Percentiles rank a stretch among this genome's conserved stretches.
Evolutionary conservation across 2,113 vertebrate species (phyloP).

Genomic region (Coryphaenoides rupestris): DNA sequence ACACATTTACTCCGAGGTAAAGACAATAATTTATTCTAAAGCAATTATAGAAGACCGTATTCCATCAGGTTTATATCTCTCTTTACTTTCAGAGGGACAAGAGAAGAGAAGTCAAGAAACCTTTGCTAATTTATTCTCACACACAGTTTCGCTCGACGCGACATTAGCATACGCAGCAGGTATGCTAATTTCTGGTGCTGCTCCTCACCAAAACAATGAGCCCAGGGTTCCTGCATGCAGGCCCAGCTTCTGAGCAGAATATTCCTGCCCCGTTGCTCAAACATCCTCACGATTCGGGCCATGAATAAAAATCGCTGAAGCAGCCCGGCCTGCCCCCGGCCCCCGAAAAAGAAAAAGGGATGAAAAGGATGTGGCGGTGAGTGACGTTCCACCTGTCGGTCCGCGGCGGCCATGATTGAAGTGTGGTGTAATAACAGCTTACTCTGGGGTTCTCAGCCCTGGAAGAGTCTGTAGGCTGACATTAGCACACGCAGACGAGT

Average conservation of each 20-base stretch:
- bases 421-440: slow-evolving; percentile 29
- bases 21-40: background rate
- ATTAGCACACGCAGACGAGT: slow-evolving; percentile 22
- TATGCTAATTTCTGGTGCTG: background rate
- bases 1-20: no score
- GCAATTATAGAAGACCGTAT: background rate
- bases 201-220: background rate
- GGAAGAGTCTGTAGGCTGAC: slow-evolving; percentile 43
- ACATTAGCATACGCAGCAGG: no score
- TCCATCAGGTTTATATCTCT: background rate
- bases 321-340: no score
- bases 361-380: background rate
- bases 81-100: no score
- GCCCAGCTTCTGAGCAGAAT: background rate
- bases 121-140: slow-evolving; percentile 4
- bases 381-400: slow-evolving; percentile 47
- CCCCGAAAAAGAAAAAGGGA: no score
- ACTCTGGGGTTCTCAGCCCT: slow-evolving; percentile 33
- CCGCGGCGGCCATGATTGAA: slow-evolving; percentile 29
- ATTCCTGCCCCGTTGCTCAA: background rate
- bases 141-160: no score
- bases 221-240: background rate
- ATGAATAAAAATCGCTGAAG: slow-evolving; percentile 1
- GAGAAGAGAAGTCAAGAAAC: no score
- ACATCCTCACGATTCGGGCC: background rate